Percentiles rank a stretch among this genome's conserved stretches.
Conservation (phyloP, 1,140 invertebrate genomes). For the Dinothrombium tinctorium region DNA sequence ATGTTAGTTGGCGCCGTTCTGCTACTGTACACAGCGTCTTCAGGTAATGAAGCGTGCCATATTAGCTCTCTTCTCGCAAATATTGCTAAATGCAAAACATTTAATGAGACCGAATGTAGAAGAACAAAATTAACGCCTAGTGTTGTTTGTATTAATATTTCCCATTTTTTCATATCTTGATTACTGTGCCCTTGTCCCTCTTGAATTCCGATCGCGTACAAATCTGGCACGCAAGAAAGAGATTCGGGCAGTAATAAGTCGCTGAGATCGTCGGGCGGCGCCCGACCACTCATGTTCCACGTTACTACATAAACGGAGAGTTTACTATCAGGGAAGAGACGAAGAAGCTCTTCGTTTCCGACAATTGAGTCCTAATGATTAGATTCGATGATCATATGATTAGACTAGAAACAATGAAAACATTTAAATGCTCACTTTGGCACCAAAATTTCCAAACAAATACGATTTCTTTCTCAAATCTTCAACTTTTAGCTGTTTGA, state of each 20-base stretch:
- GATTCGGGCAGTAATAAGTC: slow-evolving; percentile 62
- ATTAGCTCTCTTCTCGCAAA: slow-evolving; percentile 70
- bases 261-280: slow-evolving; percentile 37
- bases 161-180: slow-evolving; percentile 56
- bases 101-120: slow-evolving; percentile 49
- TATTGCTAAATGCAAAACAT: slow-evolving; percentile 58
- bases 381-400: neutral
- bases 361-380: slow-evolving; percentile 33
- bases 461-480: too few relatives aligned
- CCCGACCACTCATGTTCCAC: slow-evolving; percentile 85
- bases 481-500: too few relatives aligned
- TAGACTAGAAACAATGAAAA: too few relatives aligned
- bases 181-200: slow-evolving; percentile 31
- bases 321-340: slow-evolving; percentile 57
- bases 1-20: slow-evolving; percentile 14
- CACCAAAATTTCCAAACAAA: too few relatives aligned
- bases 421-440: too few relatives aligned
- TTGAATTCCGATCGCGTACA: slow-evolving; percentile 74
- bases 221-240: slow-evolving; percentile 61
- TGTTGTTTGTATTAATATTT: slow-evolving; percentile 68
- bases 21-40: slow-evolving; percentile 10
- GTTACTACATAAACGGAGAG: slow-evolving; percentile 66
- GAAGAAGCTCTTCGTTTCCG: slow-evolving; percentile 52
- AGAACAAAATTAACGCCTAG: slow-evolving; percentile 69
- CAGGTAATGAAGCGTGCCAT: slow-evolving; percentile 52